A percentile compares a stretch with the other conserved stretches of the same genome.
These are phyloP conservation scores for Drosophila flavopinicola DNA, from an alignment of 2,888 invertebrate species.

Conservation along the genomic window DNA sequence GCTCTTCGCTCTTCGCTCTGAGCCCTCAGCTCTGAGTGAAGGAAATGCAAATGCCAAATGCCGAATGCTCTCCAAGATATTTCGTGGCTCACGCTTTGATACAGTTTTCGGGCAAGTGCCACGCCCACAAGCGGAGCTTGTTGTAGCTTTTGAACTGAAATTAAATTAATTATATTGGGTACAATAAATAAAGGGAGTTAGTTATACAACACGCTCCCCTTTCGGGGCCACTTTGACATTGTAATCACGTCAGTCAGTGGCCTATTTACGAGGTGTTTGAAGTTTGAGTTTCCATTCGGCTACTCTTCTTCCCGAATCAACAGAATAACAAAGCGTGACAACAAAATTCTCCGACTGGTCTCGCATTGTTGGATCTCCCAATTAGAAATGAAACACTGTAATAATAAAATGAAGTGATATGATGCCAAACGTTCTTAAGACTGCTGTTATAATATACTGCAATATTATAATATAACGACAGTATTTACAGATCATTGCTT, in stretches of 20 bases:
- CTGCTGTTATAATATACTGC: no score
- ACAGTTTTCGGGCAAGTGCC: conserved; percentile 53
- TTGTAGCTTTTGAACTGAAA: conserved; percentile 37
- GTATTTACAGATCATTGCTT: neutral
- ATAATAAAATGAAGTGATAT: conserved; percentile 16
- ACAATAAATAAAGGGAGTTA: conserved; percentile 65
- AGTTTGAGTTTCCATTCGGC: conserved; percentile 13
- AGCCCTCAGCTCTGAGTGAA: conserved; percentile 14
- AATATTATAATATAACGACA: neutral
- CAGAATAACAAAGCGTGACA: conserved; percentile 56
- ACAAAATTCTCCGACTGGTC: conserved; percentile 14
- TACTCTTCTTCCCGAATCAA: conserved; percentile 9
- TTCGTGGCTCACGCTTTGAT: conserved; percentile 68
- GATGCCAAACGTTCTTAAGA: conserved; percentile 9
- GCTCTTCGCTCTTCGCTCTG: no score
- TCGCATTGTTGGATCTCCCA: conserved; percentile 21
- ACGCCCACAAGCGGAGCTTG: conserved; percentile 39
- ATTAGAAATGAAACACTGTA: conserved; percentile 23
- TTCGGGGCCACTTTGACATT: conserved; percentile 60
- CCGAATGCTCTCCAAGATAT: conserved; percentile 55
- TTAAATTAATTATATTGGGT: conserved; percentile 72
- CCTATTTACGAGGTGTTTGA: conserved; percentile 59
- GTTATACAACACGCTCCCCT: conserved; percentile 34
- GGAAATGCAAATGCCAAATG: conserved; percentile 64
- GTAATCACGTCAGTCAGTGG: conserved; percentile 70